Evolutionary conservation across 2,888 invertebrate species (phyloP), one percentile per base, ranked within the genome.

Genomic region (Epsilonema sp.): DNA sequence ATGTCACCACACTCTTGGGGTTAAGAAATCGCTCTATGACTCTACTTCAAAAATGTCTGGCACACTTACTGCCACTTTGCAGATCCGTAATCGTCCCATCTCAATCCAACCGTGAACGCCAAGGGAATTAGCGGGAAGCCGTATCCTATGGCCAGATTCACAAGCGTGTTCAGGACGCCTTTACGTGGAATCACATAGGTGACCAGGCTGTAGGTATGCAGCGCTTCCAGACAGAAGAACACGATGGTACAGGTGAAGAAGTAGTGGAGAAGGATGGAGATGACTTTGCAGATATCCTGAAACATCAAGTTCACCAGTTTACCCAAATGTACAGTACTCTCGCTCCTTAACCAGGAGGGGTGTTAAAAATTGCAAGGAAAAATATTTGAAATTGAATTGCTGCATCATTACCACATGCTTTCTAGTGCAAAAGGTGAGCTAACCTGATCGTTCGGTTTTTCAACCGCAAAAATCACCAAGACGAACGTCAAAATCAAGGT

Each of bases 221-320:
- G 20, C 3, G 47, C 47, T 24, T 47, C 47, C 37, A 47, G 31
- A 23, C 31, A 24, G 26, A 42, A 42, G 26, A 42, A 47, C 5
- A 24, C 26, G 37, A 47, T 37, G 13, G 42, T 19, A 26, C 24
- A 23, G 24, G 42, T 3, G 26, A 42, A 42, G 16, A 43, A 36
- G 37, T 25, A 47, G 11, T 47, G 47, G 5, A 37, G n/a, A 2
- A 43, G 20, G 37, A 37, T 11, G 2, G 42, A 8, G 3, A 37
- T 19, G 2, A 42, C 19, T 22, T 11, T 24, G 40, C 45, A 45
- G 13, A 19, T 2, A 13, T 8, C 22, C 45, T 45, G 21, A 42
- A 42, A 5, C 5, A 41, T 23, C 4, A 41, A 5, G 8, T 23
- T 8, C 5, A 11, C 20, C 20, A 41, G n/a, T n/a, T n/a, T n/a